phyloP scores from a whole-genome alignment of 2,113 vertebrate species.

The Heloderma charlesbogerti region DNA sequence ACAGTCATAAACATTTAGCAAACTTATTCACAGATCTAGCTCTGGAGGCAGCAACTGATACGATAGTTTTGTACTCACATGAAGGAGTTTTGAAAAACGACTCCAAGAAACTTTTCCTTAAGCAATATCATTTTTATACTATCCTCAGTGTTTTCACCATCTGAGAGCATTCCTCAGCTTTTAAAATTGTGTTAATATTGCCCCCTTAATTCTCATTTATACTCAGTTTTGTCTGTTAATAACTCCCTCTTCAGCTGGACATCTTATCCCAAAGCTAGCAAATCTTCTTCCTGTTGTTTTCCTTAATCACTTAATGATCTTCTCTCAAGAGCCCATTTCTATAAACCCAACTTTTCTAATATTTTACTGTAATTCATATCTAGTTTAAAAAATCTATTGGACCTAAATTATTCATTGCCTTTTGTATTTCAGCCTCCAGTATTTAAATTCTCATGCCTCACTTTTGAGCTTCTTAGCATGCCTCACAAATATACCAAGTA shows the following conservation, averaged over 20 bases:
- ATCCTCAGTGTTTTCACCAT: neutral
- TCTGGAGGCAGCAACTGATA: neutral
- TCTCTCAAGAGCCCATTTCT: neutral
- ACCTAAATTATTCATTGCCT: conserved; percentile 27
- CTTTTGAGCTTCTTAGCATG: neutral
- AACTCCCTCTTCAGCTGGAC: neutral
- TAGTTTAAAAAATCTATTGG: conserved; percentile 2
- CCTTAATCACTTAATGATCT: neutral
- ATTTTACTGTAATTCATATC: neutral
- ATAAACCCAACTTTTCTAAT: neutral
- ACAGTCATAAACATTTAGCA: too few relatives aligned
- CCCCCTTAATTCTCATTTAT: neutral
- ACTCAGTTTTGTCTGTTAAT: neutral
- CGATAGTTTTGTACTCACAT: neutral
- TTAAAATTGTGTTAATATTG: neutral
- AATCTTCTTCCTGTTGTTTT: neutral
- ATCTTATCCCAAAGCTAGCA: neutral
- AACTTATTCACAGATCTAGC: neutral
- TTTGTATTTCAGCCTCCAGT: neutral
- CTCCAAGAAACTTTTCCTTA: neutral
- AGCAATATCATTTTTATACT: neutral
- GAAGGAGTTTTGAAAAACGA: too few relatives aligned
- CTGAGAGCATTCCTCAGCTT: neutral
- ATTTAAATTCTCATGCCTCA: neutral
- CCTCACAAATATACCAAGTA: conserved; percentile 29